phyloP scores from a whole-genome alignment of 2,888 invertebrate species.

The Phortica okadai region DNA sequence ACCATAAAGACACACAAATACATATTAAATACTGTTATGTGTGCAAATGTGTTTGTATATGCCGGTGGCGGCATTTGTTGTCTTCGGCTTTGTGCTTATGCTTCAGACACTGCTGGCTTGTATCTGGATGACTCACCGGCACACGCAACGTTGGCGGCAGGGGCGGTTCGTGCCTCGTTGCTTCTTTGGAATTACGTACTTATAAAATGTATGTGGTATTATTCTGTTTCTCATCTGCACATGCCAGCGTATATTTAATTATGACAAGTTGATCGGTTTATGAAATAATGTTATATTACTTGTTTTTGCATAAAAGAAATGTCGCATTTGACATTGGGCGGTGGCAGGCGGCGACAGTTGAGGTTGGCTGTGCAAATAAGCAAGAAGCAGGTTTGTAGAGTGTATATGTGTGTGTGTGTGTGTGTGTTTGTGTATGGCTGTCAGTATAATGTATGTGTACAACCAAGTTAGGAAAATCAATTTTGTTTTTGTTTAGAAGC shows the following conservation, averaged over 20 bases:
- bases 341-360: background rate
- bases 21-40: background rate
- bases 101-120: background rate
- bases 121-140: constrained; percentile 59
- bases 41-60: background rate
- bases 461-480: constrained; percentile 46
- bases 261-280: background rate
- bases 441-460: constrained; percentile 8
- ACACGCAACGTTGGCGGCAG: background rate
- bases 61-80: constrained; percentile 17
- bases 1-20: background rate
- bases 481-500: constrained; percentile 45
- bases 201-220: background rate
- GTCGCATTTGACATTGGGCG: constrained; percentile 11
- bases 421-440: background rate
- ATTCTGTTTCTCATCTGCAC: background rate
- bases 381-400: background rate
- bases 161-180: background rate
- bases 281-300: constrained; percentile 1
- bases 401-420: background rate
- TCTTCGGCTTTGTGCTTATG: constrained; percentile 16
- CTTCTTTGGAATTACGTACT: too few relatives aligned
- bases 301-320: background rate
- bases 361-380: background rate
- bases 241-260: background rate